phyloP scores from a whole-genome alignment of 2,888 invertebrate genomes.

The Diarsia rubi region DNA sequence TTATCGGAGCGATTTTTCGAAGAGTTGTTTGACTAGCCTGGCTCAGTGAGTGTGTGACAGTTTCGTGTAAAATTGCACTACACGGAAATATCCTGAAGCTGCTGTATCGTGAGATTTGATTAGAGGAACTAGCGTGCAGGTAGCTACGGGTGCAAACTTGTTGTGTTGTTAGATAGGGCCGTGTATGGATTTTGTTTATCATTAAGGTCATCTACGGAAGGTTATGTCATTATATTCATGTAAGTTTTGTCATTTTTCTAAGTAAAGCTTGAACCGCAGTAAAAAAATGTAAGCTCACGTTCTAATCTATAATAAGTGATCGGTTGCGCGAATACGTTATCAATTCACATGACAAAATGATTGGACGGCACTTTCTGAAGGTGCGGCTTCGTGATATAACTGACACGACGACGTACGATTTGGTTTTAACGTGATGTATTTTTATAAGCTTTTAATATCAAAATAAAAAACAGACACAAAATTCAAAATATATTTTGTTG shows the following conservation, averaged over 20 bases:
- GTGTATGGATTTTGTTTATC: not conserved
- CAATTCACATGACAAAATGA: not conserved
- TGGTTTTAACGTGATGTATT: not conserved
- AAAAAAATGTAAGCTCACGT: not conserved
- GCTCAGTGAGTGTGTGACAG: constrained; percentile 8
- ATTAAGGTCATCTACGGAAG: not conserved
- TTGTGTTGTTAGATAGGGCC: too few relatives aligned
- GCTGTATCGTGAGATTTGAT: constrained; percentile 11
- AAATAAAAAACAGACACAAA: too few relatives aligned
- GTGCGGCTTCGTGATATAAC: not conserved
- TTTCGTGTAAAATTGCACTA: constrained; percentile 19
- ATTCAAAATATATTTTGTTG: too few relatives aligned
- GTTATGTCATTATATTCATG: not conserved
- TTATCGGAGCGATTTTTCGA: constrained; percentile 11
- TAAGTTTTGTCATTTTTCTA: not conserved
- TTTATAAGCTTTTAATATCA: too few relatives aligned
- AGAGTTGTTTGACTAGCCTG: constrained; percentile 30
- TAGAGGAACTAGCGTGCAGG: not conserved
- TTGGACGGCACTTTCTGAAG: not conserved
- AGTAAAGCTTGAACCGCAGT: not conserved
- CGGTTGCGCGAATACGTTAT: not conserved
- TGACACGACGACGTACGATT: not conserved
- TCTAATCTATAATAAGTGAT: not conserved
- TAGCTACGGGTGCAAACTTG: not conserved
- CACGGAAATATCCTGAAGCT: constrained; percentile 1